phyloP scores from a whole-genome alignment of 2,888 invertebrate genomes.

The Habrosyne pyritoides region DNA sequence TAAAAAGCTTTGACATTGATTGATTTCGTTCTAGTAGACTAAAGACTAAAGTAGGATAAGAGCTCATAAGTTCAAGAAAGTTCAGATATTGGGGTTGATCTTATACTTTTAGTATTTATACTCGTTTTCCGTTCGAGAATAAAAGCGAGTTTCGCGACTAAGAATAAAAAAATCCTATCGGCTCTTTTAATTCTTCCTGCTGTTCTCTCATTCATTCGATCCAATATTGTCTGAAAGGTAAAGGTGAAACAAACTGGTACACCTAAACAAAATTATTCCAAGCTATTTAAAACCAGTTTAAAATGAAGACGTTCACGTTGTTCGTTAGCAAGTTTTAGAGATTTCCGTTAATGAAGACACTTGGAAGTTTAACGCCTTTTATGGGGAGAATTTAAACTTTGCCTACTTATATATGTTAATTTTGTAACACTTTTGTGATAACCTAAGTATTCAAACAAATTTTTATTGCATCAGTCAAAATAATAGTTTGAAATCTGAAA shows the following conservation, averaged over 20 bases:
- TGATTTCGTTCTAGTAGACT: too few relatives aligned
- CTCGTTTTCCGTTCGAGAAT: neutral
- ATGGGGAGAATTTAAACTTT: neutral
- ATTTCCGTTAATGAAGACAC: constrained; percentile 18
- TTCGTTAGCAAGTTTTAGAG: constrained; percentile 17
- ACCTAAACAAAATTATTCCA: constrained; percentile 37
- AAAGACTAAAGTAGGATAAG: too few relatives aligned
- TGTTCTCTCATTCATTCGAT: constrained; percentile 34
- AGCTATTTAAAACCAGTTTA: constrained; percentile 42
- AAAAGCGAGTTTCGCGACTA: neutral
- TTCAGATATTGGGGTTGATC: too few relatives aligned
- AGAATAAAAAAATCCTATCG: neutral
- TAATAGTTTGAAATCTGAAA: too few relatives aligned
- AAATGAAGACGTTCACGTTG: constrained; percentile 32
- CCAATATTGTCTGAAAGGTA: constrained; percentile 27
- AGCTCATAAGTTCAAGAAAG: too few relatives aligned
- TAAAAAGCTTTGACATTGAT: too few relatives aligned
- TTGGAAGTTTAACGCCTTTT: constrained; percentile 10
- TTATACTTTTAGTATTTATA: too few relatives aligned
- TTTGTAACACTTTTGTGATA: neutral
- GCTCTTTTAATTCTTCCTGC: constrained; percentile 19
- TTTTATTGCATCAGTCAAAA: neutral
- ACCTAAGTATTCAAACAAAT: neutral
- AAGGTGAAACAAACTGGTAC: constrained; percentile 28
- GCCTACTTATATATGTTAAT: constrained; percentile 1